These are phyloP conservation scores for Ailuropoda melanoleuca DNA, from an alignment of 2,113 vertebrate species.

Conservation along the genomic window DNA sequence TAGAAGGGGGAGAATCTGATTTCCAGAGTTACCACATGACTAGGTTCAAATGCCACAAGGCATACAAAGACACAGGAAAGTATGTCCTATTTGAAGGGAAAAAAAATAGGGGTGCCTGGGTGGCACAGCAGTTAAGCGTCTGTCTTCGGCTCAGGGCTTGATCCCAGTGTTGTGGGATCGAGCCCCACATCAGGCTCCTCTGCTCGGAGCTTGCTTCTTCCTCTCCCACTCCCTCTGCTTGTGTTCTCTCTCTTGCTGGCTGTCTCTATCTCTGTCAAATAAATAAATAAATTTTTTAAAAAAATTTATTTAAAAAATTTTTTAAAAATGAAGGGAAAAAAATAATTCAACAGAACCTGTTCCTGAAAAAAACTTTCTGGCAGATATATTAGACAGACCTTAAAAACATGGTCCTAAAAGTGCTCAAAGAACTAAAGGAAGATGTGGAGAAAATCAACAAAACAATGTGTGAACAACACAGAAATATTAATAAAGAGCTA, in stretches of 20 bases:
- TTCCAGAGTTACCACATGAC: neutral
- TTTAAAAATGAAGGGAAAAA: neutral
- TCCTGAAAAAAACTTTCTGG: neutral
- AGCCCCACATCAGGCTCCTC: no score
- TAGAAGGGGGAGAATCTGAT: neutral
- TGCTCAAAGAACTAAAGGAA: neutral
- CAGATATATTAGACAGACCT: neutral
- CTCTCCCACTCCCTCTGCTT: no score
- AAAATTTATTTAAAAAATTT: no score
- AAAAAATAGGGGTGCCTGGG: no score
- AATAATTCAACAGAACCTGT: neutral
- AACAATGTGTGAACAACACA: neutral
- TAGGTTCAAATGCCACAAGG: neutral
- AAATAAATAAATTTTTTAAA: no score
- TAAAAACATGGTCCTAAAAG: neutral
- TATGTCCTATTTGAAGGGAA: neutral
- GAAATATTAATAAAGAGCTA: neutral
- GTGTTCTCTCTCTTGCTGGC: no score
- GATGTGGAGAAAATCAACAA: neutral
- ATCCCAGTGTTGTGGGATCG: no score
- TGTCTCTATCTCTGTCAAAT: no score
- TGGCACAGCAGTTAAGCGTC: no score
- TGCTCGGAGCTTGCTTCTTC: no score
- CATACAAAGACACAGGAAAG: neutral
- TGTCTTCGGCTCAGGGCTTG: no score